Evolutionary conservation across 2,797 vertebrate species (phyloP).

Genomic region (Chaetodon trifasciatus): DNA sequence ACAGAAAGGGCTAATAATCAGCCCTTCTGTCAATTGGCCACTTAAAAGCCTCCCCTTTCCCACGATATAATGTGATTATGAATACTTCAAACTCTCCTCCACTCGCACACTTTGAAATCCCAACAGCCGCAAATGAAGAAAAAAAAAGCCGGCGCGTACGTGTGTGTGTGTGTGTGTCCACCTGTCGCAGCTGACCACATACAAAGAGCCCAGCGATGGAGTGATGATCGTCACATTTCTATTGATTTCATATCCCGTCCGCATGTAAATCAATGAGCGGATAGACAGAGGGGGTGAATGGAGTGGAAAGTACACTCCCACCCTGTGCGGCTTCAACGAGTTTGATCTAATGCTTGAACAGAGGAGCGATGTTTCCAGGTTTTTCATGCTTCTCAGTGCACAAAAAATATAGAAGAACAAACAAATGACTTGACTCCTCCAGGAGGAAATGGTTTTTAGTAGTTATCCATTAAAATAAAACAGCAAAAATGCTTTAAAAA

Average conservation of each 20-base stretch:
- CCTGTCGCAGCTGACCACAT: conserved; percentile 78
- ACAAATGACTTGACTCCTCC: neutral
- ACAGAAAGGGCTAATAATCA: conserved; percentile 85
- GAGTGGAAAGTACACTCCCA: conserved; percentile 42
- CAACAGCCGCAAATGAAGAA: conserved; percentile 59
- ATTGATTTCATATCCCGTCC: conserved; percentile 79
- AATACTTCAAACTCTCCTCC: conserved; percentile 86
- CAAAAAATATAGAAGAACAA: neutral
- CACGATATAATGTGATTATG: conserved; percentile 88
- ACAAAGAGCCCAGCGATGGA: conserved; percentile 73
- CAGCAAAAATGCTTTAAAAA: neutral
- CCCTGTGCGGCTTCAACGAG: conserved; percentile 12
- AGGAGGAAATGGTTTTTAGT: neutral
- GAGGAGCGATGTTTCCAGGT: neutral
- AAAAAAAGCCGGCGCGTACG: conserved; percentile 16
- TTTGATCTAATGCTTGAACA: conserved; percentile 27
- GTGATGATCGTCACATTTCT: conserved; percentile 68
- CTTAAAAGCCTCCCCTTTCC: conserved; percentile 82
- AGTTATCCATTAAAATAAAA: neutral
- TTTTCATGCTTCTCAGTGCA: neutral
- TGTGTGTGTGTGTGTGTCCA: conserved; percentile 46
- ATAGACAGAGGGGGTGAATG: conserved; percentile 64
- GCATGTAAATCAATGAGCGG: conserved; percentile 80
- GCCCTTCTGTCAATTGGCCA: conserved; percentile 86
- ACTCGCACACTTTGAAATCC: conserved; percentile 77